Base-by-base conservation (phyloP, 2,888 invertebrate genomes). In the Desoria tigrina region DNA sequence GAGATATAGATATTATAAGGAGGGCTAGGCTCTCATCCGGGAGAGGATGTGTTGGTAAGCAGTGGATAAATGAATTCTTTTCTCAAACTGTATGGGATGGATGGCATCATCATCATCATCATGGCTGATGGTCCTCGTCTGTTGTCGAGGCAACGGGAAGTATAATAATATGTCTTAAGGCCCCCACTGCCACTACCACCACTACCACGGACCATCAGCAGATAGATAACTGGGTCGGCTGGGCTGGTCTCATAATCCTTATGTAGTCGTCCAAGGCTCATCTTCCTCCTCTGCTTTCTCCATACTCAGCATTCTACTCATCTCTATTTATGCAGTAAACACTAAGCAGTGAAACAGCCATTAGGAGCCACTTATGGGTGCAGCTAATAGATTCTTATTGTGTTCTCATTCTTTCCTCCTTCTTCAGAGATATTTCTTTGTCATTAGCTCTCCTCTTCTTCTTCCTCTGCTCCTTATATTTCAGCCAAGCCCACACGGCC, bases 351-450 rank as follows among this genome's bases (percentile, higher is more conserved):
- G 37, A 53, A 65, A 65, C 61, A 55, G 45, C 61, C 65, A 65
- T 65, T 65, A 65, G 60, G 42, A 55, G 55, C 56, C 65, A 65
- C 57, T 65, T 65, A 61, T 61, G 65, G 59, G 65, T 61, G 65
- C 56, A 61, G 61, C 65, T 65, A 65, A 65, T 65, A 65, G 65
- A 65, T 65, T 57, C 65, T 57, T 59, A 65, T 65, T 65, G 62
- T 56, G 56, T 50, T 56, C 56, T 32, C 50, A 45, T 62, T 49
- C 49, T 56, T 45, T 32, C 50, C 32, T 62, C 50, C 49, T 21
- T 62, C 56, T 45, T 21, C 23, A 45, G 26, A 55, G 16, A 57
- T 62, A 56, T 56, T 49, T 62, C 62, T 49, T 62, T 56, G 49
- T 56, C 56, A 45, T 49, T 39, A 55, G 55, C 51, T 51, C 51